Evolutionary conservation across 1,140 invertebrate genomes (phyloP), one percentile per base, ranked within the genome.

Genomic region (Phortica variegata): DNA sequence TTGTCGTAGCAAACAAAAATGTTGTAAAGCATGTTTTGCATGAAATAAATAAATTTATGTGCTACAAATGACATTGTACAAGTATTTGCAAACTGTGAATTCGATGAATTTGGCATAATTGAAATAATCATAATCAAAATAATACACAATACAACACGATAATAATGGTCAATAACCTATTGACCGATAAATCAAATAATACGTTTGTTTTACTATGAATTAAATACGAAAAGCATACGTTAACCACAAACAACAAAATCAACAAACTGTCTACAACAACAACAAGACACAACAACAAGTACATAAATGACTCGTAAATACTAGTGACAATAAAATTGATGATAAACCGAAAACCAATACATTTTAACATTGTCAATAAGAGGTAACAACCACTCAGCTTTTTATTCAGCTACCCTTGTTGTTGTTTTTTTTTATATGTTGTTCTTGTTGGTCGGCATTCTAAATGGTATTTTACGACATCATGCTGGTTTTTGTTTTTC

Each of bases 241-340:
- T n/a, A n/a, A n/a, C n/a, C n/a, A n/a, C 47, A 58, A 19, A 51
- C 17, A 39, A 29, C 18, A 15, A 8, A 34, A 34, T 34, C 6
- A 4, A 15, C 6, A n/a, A 8, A n/a, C 13, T 34, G 32, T 6
- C 26, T 34, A 34, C 32, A 34, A 34, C 40, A 50, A 23, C 48
- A 42, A 34, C 6, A 29, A 16, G 15, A 31, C 41, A 56, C 29
- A 38, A 31, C 52, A 65, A 61, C 61, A 59, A 57, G 59, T 52
- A 57, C 65, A 66, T 66, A 66, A 66, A 66, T 66, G 56, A 59
- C 59, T 66, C 59, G 56, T 65, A 66, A 66, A 61, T 65, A 52
- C 62, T 60, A 66, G 62, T 66, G 63, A 66, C 63, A 66, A 66
- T 66, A 66, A 66, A 66, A 66, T 68, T 66, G 63, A 62, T 66